Evolutionary conservation across 2,113 vertebrate genomes (phyloP).

Genomic region (Dunckerocampus dactyliophorus): DNA sequence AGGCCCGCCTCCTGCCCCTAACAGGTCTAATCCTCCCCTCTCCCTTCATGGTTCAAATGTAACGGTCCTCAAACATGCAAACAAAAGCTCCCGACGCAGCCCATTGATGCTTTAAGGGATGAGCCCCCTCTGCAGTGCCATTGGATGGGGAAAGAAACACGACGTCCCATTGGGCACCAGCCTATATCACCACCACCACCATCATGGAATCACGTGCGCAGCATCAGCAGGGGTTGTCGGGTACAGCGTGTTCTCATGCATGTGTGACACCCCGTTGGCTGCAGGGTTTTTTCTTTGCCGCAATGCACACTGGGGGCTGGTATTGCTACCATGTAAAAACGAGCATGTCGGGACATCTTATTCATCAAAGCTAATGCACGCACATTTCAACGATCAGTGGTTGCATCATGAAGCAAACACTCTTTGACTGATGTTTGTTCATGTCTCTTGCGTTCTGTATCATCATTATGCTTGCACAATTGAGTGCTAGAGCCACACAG

Average conservation of each 20-base stretch:
- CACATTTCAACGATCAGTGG: too few relatives aligned
- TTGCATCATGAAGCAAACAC: too few relatives aligned
- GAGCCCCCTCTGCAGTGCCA: slow-evolving; percentile 20
- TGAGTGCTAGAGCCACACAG: too few relatives aligned
- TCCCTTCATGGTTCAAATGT: slow-evolving; percentile 13
- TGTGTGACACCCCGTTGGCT: background rate
- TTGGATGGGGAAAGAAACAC: slow-evolving; percentile 46
- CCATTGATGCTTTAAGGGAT: slow-evolving; percentile 13
- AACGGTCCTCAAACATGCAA: background rate
- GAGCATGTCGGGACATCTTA: too few relatives aligned
- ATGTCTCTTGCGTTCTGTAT: too few relatives aligned
- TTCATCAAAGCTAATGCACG: background rate
- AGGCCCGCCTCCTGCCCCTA: slow-evolving; percentile 18
- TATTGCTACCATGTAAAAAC: too few relatives aligned
- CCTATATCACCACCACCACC: slow-evolving; percentile 21
- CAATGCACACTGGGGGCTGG: background rate
- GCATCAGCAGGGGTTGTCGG: slow-evolving; percentile 15
- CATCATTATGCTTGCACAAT: too few relatives aligned
- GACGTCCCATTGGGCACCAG: slow-evolving; percentile 36
- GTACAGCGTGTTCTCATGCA: slow-evolving; percentile 15
- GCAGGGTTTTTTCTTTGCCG: background rate
- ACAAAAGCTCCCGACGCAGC: background rate
- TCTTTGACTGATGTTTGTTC: too few relatives aligned
- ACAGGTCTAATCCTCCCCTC: slow-evolving; percentile 18
- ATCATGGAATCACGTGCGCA: slow-evolving; percentile 17